Conservation (phyloP, 2,113 vertebrate genomes). For the Engystomops pustulosus region DNA sequence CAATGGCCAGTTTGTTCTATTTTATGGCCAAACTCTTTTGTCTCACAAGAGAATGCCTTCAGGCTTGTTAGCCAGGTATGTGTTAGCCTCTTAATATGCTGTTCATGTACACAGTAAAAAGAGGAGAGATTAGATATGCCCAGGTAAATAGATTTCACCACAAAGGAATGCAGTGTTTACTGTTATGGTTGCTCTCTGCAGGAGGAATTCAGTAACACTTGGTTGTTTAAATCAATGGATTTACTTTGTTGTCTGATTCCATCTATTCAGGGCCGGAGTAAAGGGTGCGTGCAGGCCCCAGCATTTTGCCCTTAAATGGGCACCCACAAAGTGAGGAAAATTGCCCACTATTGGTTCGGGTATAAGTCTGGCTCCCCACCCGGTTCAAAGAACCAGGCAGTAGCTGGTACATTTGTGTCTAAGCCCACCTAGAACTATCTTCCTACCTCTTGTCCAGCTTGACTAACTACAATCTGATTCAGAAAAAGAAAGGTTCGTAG, state of each 20-base stretch:
- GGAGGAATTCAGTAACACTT: constrained; percentile 36
- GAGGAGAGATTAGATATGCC: constrained; percentile 23
- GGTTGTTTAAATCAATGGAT: constrained; percentile 18
- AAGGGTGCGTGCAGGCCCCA: too few species aligned
- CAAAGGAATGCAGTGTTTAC: constrained; percentile 49
- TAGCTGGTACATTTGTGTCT: too few species aligned
- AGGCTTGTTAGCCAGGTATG: neutral
- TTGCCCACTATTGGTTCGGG: too few species aligned
- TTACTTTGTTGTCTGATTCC: neutral
- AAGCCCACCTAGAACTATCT: too few species aligned
- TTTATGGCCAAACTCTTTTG: neutral
- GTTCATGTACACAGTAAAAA: constrained; percentile 15
- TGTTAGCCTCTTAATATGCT: neutral
- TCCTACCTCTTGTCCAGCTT: too few species aligned
- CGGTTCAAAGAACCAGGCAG: too few species aligned
- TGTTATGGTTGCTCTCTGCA: constrained; percentile 18
- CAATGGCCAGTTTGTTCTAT: neutral
- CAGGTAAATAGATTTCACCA: constrained; percentile 8
- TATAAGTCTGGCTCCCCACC: too few species aligned
- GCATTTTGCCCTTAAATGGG: too few species aligned
- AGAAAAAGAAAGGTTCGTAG: too few species aligned
- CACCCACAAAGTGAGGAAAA: too few species aligned
- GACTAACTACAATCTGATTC: too few species aligned
- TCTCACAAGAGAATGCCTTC: neutral
- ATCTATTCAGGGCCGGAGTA: neutral